phyloP scores from a whole-genome alignment of 2,888 invertebrate species.

The Raillietiella orientalis region DNA sequence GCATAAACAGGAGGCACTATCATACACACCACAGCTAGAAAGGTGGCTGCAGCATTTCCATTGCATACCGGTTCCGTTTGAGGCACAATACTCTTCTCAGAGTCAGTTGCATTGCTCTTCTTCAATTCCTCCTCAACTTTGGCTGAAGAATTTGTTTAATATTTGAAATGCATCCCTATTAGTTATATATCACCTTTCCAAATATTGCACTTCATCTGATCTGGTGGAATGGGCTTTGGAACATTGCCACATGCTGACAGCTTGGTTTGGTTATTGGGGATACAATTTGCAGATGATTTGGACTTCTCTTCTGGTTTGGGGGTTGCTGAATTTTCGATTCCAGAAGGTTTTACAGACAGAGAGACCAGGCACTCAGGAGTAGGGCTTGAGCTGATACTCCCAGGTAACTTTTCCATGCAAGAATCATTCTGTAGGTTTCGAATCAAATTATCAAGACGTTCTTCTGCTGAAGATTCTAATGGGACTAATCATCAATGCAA shows the following conservation, averaged over 20 bases:
- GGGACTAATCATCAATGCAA: too few species aligned
- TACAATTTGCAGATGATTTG: too few species aligned
- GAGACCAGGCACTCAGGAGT: too few species aligned
- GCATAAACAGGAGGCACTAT: not conserved
- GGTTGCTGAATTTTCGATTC: too few species aligned
- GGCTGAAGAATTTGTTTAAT: constrained; percentile 15
- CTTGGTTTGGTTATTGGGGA: constrained; percentile 13
- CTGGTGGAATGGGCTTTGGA: constrained; percentile 37
- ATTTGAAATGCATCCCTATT: constrained; percentile 3
- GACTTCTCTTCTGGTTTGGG: too few species aligned
- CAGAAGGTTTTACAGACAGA: too few species aligned
- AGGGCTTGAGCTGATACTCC: not conserved
- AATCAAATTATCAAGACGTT: constrained; percentile 32
- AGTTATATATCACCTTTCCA: constrained; percentile 31
- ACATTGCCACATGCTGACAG: constrained; percentile 10
- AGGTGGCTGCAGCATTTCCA: not conserved
- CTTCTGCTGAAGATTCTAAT: constrained; percentile 20
- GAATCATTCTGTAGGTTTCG: constrained; percentile 27
- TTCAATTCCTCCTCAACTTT: constrained; percentile 29
- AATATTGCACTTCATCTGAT: constrained; percentile 77
- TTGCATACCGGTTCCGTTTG: not conserved
- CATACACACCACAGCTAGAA: too few species aligned
- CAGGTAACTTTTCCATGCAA: not conserved
- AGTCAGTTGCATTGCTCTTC: constrained; percentile 9
- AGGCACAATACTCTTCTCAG: constrained; percentile 3